Conservation (phyloP, 2,888 invertebrate species). For the Aleiodes alternator region DNA sequence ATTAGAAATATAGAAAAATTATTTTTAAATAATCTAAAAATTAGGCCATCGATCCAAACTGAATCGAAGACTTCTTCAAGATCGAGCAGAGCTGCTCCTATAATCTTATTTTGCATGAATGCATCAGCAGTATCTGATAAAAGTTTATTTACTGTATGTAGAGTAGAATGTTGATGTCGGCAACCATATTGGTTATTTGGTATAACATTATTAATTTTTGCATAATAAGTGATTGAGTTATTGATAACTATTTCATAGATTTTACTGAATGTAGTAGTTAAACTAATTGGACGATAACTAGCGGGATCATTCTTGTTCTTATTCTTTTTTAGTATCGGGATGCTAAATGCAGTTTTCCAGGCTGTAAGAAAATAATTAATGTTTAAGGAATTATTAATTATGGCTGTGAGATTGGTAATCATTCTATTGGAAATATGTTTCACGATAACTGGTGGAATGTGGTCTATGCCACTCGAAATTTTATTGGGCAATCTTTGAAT, state of each 20-base stretch:
- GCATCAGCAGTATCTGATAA: background rate
- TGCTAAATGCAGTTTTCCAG: background rate
- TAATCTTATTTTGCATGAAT: background rate
- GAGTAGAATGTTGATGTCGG: background rate
- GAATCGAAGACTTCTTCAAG: no score
- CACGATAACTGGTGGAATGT: background rate
- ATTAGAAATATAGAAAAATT: no score
- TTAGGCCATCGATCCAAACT: no score
- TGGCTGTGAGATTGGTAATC: background rate
- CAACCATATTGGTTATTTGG: background rate
- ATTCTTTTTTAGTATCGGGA: background rate
- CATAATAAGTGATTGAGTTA: background rate
- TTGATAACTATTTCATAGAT: background rate
- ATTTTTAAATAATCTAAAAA: no score
- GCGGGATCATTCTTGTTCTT: background rate
- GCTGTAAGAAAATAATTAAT: background rate
- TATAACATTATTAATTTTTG: background rate
- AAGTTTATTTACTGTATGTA: background rate
- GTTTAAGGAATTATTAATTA: constrained; percentile 22
- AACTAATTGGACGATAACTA: background rate
- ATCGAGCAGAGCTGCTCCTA: background rate
- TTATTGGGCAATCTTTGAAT: no score
- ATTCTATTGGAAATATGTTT: constrained; percentile 12
- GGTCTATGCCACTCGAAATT: background rate
- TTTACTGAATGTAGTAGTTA: background rate